Percentiles rank a stretch among this genome's conserved stretches.
Conservation (phyloP, 2,888 invertebrate genomes). For the Polia nebulosa region DNA sequence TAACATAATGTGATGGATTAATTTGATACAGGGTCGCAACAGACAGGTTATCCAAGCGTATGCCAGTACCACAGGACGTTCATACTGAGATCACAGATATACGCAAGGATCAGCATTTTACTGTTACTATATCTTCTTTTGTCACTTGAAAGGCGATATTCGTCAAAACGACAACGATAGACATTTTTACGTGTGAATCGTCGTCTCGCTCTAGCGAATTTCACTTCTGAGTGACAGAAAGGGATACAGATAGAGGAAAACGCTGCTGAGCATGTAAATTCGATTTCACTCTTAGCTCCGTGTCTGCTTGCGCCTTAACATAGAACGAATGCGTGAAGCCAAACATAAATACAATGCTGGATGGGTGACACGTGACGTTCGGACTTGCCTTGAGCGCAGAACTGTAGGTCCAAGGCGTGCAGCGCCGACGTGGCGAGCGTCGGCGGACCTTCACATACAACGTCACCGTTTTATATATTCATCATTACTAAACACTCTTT, state of each 20-base stretch:
- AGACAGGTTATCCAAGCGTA: conserved; percentile 4
- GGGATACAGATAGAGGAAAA: conserved; percentile 4
- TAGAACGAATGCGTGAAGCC: conserved; percentile 49
- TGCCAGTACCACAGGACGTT: neutral
- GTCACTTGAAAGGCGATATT: neutral
- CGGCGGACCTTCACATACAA: conserved; percentile 85
- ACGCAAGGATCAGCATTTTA: neutral
- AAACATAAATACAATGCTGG: conserved; percentile 49
- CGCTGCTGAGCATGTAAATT: neutral
- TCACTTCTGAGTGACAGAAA: neutral
- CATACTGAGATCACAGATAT: conserved; percentile 8
- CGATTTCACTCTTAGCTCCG: conserved; percentile 1
- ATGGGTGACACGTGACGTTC: conserved; percentile 35
- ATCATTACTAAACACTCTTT: too few relatives aligned
- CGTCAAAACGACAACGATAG: too few relatives aligned
- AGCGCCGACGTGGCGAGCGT: conserved; percentile 89
- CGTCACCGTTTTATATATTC: conserved; percentile 59
- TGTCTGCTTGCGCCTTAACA: conserved; percentile 15
- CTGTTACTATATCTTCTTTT: neutral
- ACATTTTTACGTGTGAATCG: neutral
- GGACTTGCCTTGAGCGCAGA: conserved; percentile 89
- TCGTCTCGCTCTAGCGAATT: neutral
- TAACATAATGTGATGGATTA: conserved; percentile 24
- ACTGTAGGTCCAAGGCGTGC: conserved; percentile 88
- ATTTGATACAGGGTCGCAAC: neutral